Evolutionary conservation across 2,888 invertebrate species (phyloP).

Genomic region (Pecten maximus): DNA sequence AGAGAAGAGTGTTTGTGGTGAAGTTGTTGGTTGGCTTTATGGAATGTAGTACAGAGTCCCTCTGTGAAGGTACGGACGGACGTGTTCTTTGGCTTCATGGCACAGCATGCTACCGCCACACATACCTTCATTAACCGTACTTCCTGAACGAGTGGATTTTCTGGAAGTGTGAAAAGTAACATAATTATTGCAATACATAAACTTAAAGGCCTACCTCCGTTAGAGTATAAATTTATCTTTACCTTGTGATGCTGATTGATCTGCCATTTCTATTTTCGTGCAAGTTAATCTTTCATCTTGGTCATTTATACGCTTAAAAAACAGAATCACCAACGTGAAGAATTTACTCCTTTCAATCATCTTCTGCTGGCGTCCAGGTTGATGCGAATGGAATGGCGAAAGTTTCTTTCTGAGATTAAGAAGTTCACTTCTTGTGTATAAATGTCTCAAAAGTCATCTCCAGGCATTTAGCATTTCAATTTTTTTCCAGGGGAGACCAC

Average conservation of each 20-base stretch:
- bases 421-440: no score
- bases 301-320: background rate
- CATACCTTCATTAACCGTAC: constrained; percentile 42
- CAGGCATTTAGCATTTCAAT: no score
- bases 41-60: constrained; percentile 38
- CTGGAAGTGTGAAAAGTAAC: background rate
- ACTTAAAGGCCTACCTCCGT: background rate
- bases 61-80: constrained; percentile 45
- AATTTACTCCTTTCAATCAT: background rate
- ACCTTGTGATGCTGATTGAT: background rate
- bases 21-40: background rate
- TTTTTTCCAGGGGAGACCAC: no score
- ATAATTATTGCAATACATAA: background rate
- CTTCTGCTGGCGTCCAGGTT: no score
- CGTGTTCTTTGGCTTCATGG: constrained; percentile 38
- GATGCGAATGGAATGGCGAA: no score
- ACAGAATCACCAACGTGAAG: background rate
- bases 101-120: constrained; percentile 44
- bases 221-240: background rate
- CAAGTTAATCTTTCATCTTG: background rate
- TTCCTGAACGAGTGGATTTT: background rate
- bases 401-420: no score
- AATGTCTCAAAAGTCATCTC: no score
- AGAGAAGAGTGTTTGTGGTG: constrained; percentile 18
- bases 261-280: background rate